Evolutionary conservation across 2,888 invertebrate genomes (phyloP), one percentile per base, ranked within the genome.

Genomic region (Leptinotarsa haldemani): DNA sequence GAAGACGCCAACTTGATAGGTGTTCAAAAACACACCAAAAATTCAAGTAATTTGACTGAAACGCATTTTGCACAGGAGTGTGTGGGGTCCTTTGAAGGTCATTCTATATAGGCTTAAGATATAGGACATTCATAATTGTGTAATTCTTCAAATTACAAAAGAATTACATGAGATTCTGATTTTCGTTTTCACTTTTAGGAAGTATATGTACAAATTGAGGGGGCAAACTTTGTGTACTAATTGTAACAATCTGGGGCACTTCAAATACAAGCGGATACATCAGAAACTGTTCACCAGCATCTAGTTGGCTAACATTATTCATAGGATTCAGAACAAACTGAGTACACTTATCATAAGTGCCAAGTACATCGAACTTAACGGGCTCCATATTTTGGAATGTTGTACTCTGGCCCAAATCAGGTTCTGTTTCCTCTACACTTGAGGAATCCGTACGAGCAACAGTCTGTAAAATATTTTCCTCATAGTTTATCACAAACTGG

Each of bases 241-340:
- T 81, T 16, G 85, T 84, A 74, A 86, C 83, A 15, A 85, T 79
- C 76, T 86, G 85, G 40, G 84, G 78, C n/a, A 85, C 83, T 75
- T 87, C 86, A 73, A 87, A 84, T 82, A 86, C 80, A 9, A 85
- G 85, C 72, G 86, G 85, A 77, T 85, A 86, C 83, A 86, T 84
- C 30, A 86, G 75, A 48, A 86, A 78, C 20, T 85, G 84, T 71
- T 86, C 86, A 4, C 82, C 77, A 69, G 84, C 77, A 73, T 85
- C 86, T 20, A 83, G 77, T 68, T 82, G 82, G 46, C 40, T 68
- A 3, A 22, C 12, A 68, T 7, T 56, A 56, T 56, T 68, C 3
- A 83, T 78, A 12, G 80, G 78, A 74, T 83, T 83, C 7, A 86
- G 82, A 67, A 85, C 80, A 66, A 85, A 82, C 73, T 86, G 86